phyloP scores from a whole-genome alignment of 2,113 vertebrate species.

The Bostrychus sinensis region DNA sequence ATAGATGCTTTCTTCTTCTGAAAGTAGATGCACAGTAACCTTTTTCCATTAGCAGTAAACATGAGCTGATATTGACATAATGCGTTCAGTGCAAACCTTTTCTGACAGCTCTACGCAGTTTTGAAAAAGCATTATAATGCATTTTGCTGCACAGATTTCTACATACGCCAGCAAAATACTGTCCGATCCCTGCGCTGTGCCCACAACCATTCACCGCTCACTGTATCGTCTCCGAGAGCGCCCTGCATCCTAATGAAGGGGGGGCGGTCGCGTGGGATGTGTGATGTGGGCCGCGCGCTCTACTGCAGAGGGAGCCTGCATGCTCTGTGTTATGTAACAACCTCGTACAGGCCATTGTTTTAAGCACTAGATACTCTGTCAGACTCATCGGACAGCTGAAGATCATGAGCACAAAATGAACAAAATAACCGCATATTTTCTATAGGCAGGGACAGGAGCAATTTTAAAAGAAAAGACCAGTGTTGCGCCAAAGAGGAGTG shows the following conservation, averaged over 20 bases:
- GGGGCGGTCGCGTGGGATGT: conserved; percentile 44
- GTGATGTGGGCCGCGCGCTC: conserved; percentile 50
- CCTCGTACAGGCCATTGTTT: conserved; percentile 48
- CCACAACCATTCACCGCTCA: conserved; percentile 1
- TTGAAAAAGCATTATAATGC: neutral
- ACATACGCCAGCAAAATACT: neutral
- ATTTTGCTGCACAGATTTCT: neutral
- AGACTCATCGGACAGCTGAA: conserved; percentile 1
- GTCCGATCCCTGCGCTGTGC: neutral
- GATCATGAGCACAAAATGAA: neutral
- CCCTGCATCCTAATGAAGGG: conserved; percentile 43
- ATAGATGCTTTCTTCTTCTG: neutral
- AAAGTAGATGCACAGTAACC: neutral
- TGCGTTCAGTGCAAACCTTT: neutral
- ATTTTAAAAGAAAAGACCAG: neutral
- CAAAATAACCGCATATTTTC: neutral
- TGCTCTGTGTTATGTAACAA: conserved; percentile 57
- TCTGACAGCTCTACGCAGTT: neutral
- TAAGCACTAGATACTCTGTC: conserved; percentile 26
- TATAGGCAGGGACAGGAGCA: neutral
- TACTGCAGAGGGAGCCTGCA: conserved; percentile 40
- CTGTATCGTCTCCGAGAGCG: conserved; percentile 10
- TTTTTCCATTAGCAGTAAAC: neutral
- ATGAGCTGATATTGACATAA: neutral
- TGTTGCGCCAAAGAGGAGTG: neutral